phyloP scores from a whole-genome alignment of 2,797 vertebrate genomes.

The Stomatorhinus walkeri region DNA sequence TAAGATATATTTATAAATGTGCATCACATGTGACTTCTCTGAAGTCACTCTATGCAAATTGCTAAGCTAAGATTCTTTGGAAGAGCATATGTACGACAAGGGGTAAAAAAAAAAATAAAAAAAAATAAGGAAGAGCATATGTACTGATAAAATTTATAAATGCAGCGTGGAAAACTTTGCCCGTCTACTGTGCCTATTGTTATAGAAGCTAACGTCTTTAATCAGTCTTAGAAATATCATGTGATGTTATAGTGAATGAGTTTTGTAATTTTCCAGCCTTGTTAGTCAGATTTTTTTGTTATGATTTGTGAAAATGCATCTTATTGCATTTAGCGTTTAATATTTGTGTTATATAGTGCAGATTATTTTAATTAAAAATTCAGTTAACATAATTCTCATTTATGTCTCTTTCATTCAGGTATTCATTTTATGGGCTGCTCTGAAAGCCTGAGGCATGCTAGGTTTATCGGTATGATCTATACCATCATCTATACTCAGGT shows the following conservation, averaged over 20 bases:
- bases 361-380: neutral
- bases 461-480: neutral
- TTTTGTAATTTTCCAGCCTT: neutral
- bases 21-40: neutral
- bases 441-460: neutral
- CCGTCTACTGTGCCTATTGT: neutral
- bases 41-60: neutral
- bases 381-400: neutral
- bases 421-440: neutral
- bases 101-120: too few species aligned
- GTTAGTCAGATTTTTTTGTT: neutral
- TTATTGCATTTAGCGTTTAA: neutral
- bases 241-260: neutral
- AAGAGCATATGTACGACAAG: neutral
- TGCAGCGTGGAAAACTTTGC: neutral
- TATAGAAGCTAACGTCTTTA: neutral
- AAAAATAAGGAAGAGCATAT: neutral
- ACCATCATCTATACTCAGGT: neutral
- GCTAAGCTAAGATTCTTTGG: neutral
- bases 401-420: neutral
- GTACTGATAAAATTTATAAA: neutral
- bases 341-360: neutral
- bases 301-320: neutral
- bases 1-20: neutral
- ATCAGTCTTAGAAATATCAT: neutral